phyloP scores from a whole-genome alignment of 2,113 vertebrate genomes.

The Mystacornis crossleyi region DNA sequence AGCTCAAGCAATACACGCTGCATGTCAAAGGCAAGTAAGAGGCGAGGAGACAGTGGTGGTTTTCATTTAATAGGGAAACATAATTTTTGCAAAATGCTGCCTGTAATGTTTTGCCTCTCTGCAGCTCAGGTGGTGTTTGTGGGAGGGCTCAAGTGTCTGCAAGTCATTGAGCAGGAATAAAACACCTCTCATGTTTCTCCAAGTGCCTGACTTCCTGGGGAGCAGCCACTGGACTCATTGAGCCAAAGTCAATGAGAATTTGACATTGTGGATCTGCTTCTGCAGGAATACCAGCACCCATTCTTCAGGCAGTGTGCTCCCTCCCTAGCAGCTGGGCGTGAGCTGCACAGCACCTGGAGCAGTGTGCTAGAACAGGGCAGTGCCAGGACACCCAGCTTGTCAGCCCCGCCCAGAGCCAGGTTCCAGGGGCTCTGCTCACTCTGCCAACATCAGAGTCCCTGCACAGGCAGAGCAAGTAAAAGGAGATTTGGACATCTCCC shows the following conservation, averaged over 20 bases:
- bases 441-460: background rate
- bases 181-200: background rate
- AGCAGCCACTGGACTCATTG: background rate
- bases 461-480: background rate
- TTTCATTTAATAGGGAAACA: background rate
- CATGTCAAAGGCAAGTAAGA: background rate
- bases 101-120: background rate
- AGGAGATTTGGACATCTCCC: background rate
- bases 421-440: background rate
- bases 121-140: background rate
- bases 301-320: background rate
- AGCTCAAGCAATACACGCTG: background rate
- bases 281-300: background rate
- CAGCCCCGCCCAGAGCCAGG: fast-evolving
- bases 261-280: background rate
- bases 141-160: background rate
- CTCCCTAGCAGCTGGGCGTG: background rate
- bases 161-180: background rate
- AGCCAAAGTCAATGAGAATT: background rate
- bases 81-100: background rate
- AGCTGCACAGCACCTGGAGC: background rate
- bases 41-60: fast-evolving
- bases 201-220: background rate
- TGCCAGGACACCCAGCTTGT: background rate
- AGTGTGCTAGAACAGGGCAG: background rate